Evolutionary conservation across 2,797 vertebrate genomes (phyloP).

Genomic region (Sandelia bainsii): DNA sequence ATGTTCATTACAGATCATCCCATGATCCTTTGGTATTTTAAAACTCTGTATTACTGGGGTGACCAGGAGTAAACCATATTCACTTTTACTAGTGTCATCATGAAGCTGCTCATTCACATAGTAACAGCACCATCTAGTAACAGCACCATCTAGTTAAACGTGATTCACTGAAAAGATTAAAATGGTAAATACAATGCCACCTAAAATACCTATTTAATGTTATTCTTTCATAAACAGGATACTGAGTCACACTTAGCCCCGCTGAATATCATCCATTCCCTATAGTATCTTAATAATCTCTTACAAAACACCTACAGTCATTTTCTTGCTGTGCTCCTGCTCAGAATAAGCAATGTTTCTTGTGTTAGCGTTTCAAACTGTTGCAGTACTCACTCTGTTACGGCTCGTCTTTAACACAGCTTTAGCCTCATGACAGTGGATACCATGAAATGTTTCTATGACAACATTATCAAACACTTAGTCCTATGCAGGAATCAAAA

Average conservation of each 20-base stretch:
- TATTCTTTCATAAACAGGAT: background rate
- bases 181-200: background rate
- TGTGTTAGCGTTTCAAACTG: constrained; percentile 12
- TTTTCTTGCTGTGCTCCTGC: background rate
- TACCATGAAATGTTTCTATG: constrained; percentile 5
- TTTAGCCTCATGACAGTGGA: background rate
- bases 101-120: background rate
- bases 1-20: background rate
- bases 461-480: constrained; percentile 16
- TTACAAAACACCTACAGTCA: constrained; percentile 6
- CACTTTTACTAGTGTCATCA: background rate
- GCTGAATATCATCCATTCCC: background rate
- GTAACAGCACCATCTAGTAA: background rate
- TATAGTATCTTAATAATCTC: constrained; percentile 12
- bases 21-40: background rate
- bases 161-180: constrained; percentile 10
- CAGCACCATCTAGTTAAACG: background rate
- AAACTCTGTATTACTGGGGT: background rate
- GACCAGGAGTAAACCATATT: background rate
- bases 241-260: background rate
- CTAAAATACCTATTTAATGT: constrained; percentile 8
- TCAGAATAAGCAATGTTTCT: constrained; percentile 10
- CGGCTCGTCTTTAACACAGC: constrained; percentile 22
- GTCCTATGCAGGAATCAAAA: constrained; percentile 5
- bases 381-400: background rate